Evolutionary conservation across 2,888 invertebrate genomes (phyloP), one percentile per base, ranked within the genome.

Genomic region (Shargacucullia verbasci): DNA sequence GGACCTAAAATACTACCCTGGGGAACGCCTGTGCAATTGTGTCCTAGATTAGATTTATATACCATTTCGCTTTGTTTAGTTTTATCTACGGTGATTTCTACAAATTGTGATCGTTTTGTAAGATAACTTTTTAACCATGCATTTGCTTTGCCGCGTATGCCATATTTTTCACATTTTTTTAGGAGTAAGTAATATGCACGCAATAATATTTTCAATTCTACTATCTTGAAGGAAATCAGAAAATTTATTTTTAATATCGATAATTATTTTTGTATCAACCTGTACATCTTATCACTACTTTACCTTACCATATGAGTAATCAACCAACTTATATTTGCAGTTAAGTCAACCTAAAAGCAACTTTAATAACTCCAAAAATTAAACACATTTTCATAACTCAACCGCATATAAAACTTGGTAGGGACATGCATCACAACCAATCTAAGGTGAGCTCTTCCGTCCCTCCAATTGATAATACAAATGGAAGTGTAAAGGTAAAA

Each of bases 241-340:
- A 41, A 63, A 65, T 33, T 6, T 0, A 9, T 46, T 52, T 68
- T 40, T 31, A 43, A 49, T 46, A 34, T 13, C 6, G 1, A 5
- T n/a, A 9, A 34, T 14, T 11, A 50, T 41, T 61, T 67, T 61
- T 12, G n/a, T 15, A 73, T 73, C 91, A 85, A 0, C 31, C 88
- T 88, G 85, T 92, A 92, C 81, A 62, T 64, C 87, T 92, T 92
- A 92, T 92, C 92, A 92, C 87, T 83, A 82, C 81, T 80, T 79
- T 80, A 88, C 86, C 83, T 88, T 78, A 84, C 84, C 84, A 78
- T 86, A 79, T 82, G 83, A 82, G 74, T 80, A 86, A 89, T 88
- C 82, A 84, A 81, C 88, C 83, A 85, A 76, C 56, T 70, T 82
- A 74, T 48, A 37, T 48, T 39, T 55, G 43, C 74, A 55, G 25